Evolutionary conservation across 2,888 invertebrate species (phyloP), one percentile per base, ranked within the genome.

Genomic region (Amiota communis): DNA sequence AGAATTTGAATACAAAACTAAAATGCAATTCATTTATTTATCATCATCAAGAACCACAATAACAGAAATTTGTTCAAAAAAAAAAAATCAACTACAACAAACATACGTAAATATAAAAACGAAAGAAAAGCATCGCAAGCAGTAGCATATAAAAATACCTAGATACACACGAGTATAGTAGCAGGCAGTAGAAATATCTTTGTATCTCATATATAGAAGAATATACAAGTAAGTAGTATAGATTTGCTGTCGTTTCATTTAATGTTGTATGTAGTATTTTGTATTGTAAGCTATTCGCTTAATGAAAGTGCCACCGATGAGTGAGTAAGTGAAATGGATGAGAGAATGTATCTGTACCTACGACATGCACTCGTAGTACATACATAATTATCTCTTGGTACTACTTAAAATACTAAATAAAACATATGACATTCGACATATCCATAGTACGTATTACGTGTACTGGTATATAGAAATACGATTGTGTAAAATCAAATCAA

Each of bases 171-270:
- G 53, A 13, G 76, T 72, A 72, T 75, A 71, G 75, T 56, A 56
- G 71, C 68, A 65, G 68, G 71, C 70, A 47, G 72, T 76, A 69
- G 65, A 71, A 76, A 76, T 76, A 76, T 72, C 72, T 46, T 9
- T 12, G 59, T 6, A 47, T 15, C 61, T 15, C 57, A 59, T 71
- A 77, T 73, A n/a, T n/a, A n/a, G n/a, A n/a, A 78, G 76, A 20
- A 77, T 80, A 75, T 78, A 78, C 72, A 65, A 80, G 74, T 53
- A n/a, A 12, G 78, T 77, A 80, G 36, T 69, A 53, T 36, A 36
- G 36, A 36, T 70, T 57, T 17, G n/a, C 15, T 10, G 56, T 49
- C 15, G 13, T 69, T 56, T 46, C n/a, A 8, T 36, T 68, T 56
- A 23, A 68, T 68, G 53, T 13, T 57, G 15, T 51, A 47, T 10